Evolutionary conservation across 1,140 invertebrate genomes (phyloP), one percentile per base, ranked within the genome.

Genomic region (Kradibia gibbosae): DNA sequence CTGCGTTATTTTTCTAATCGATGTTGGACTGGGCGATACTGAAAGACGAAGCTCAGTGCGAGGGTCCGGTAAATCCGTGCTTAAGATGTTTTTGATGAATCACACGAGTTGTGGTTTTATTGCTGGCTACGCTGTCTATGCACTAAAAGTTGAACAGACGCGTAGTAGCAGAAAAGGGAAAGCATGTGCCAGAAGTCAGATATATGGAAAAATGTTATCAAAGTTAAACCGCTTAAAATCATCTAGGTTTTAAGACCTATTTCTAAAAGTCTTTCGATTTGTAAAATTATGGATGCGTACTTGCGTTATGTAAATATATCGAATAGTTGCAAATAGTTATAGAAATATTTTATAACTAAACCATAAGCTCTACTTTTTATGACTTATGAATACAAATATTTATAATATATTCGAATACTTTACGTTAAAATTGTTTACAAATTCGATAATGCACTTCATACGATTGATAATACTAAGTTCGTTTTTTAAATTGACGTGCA

Each of bases 51-150:
- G 36, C 28, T n/a, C 13, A 25, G 34, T 1, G 20, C 4, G 13
- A 25, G 15, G 31, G 45, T 1, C 55, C 28, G 31, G 20, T 8
- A 11, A 28, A 53, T 11, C 31, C 31, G 31, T n/a, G 48, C 48
- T 78, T 78, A 78, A 80, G 71, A n/a, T 74, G 71, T 74, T 80
- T 80, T 80, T 74, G 71, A 80, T 80, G 71, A 65, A 80, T 80
- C 71, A 22, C 17, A 36, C 17, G 57, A 25, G 62, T 31, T 20
- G 17, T 34, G 39, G n/a, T 31, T 15, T 48, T 28, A 57, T 7
- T 39, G 50, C 28, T 39, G 15, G 0, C 15, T 53, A 28, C 5
- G 71, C 45, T 22, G 13, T 53, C 39, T 2, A 4, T 15, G 13
- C 31, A 5, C n/a, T 1, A 20, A 8, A 34, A 53, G 28, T 7